Base-by-base conservation (phyloP, 2,797 vertebrate genomes). In the Acanthornis magna region DNA sequence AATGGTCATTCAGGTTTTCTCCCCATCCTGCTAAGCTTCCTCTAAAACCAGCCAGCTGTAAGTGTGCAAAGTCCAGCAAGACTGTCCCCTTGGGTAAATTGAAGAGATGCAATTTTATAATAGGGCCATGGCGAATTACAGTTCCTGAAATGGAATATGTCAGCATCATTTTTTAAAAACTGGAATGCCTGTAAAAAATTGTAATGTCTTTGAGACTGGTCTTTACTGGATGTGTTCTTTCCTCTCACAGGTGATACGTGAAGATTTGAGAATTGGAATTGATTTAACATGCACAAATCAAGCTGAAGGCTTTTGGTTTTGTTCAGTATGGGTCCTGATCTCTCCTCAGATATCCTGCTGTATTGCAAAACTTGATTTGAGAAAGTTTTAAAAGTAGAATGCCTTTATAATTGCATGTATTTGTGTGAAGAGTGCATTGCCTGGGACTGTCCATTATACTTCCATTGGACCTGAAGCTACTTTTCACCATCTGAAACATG, bases 351-450 rank as follows among this genome's bases (percentile, higher is more conserved):
- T 95, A 91, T 85, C 74, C 95, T 95, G 77, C 85, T 95, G 85
- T 89, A 86, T 91, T 90, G 85, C 80, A 87, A 77, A 89, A 90
- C 70, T 90, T 84, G 74, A 94, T 85, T 76, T 93, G 91, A 89
- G 85, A 47, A 93, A 87, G 88, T 95, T 93, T 96, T 86, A 34
- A 38, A 91, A 95, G 75, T 95, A 86, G 85, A 92, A 91, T 91
- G 91, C 89, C 80, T 89, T 73, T 96, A 62, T 93, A 94, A 89
- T 71, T 96, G 96, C 94, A 96, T 96, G 96, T 95, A 77, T 96
- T 85, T 91, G n/a, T 96, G 94, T 95, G 86, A 95, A 76, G 90
- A 95, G 91, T 96, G 78, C 90, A 87, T 91, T 95, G 90, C 93
- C 67, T 93, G 85, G 75, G 79, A 94, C 70, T 66, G 67, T 90